A percentile compares a stretch with the other conserved stretches of the same genome.
Conservation (phyloP, 2,888 invertebrate species). For the Heliconius ismenius region DNA sequence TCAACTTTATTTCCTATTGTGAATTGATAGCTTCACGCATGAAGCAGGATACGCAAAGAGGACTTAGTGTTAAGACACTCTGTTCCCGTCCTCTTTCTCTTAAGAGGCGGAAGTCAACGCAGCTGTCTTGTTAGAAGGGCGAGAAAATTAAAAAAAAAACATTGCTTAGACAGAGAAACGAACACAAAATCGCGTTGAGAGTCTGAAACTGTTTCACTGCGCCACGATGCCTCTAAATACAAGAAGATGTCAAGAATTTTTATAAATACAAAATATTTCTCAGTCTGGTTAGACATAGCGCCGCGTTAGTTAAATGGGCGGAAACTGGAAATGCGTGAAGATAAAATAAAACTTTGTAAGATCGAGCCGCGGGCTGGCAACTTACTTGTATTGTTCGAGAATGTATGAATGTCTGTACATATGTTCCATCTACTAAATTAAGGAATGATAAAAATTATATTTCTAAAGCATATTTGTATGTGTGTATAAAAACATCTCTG, state of each 20-base stretch:
- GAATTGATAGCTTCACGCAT: neutral
- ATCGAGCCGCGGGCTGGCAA: neutral
- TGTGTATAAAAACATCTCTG: no score
- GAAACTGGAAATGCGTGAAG: slow-evolving; percentile 6
- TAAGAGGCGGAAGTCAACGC: no score
- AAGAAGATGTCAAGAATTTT: neutral
- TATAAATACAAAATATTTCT: slow-evolving; percentile 1
- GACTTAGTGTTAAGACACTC: no score
- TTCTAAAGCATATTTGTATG: no score
- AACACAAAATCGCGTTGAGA: neutral
- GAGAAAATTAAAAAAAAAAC: no score
- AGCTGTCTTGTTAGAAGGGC: no score
- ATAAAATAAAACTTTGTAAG: neutral
- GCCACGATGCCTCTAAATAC: neutral
- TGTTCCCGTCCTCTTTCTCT: no score
- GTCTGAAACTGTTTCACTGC: neutral
- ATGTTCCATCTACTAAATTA: neutral
- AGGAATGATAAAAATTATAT: no score
- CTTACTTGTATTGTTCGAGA: neutral
- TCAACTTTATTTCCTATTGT: neutral
- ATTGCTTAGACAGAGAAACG: neutral
- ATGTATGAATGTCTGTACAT: neutral
- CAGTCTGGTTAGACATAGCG: slow-evolving; percentile 1
- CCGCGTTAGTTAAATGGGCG: slow-evolving; percentile 11
- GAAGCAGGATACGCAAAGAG: no score